Evolutionary conservation across 2,113 vertebrate genomes (phyloP).

Genomic region (Nicator chloris): DNA sequence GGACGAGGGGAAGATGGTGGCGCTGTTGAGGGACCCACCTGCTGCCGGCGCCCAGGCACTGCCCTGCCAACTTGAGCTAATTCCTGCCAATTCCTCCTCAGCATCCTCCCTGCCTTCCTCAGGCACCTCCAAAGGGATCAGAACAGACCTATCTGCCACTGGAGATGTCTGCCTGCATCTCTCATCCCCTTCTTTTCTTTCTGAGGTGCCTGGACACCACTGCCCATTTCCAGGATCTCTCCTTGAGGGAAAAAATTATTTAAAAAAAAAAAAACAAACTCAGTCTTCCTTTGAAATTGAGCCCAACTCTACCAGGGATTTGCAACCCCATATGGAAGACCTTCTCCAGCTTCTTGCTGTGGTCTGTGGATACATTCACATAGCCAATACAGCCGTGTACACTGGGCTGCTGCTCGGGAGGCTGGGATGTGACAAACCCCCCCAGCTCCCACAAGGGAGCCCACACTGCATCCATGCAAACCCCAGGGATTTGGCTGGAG

Average conservation of each 20-base stretch:
- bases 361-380: accelerated
- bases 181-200: not conserved
- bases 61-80: not conserved
- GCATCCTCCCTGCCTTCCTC: not conserved
- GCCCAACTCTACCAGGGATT: not conserved
- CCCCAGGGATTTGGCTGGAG: not conserved
- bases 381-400: accelerated
- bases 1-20: accelerated
- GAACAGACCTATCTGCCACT: not conserved
- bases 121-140: not conserved
- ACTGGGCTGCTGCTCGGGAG: not conserved
- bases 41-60: not conserved
- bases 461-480: not conserved
- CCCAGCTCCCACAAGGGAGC: too few species aligned
- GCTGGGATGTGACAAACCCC: not conserved
- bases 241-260: not conserved
- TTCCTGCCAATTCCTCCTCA: not conserved
- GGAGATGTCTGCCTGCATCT: not conserved
- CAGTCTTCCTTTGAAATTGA: not conserved
- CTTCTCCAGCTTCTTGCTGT: not conserved
- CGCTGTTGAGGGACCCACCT: accelerated
- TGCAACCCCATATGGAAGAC: not conserved
- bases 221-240: accelerated
- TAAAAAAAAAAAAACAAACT: too few species aligned
- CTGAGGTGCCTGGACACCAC: not conserved